Evolutionary conservation across 1,140 invertebrate species (phyloP), one percentile per base, ranked within the genome.

Genomic region (Orchestia grillus): DNA sequence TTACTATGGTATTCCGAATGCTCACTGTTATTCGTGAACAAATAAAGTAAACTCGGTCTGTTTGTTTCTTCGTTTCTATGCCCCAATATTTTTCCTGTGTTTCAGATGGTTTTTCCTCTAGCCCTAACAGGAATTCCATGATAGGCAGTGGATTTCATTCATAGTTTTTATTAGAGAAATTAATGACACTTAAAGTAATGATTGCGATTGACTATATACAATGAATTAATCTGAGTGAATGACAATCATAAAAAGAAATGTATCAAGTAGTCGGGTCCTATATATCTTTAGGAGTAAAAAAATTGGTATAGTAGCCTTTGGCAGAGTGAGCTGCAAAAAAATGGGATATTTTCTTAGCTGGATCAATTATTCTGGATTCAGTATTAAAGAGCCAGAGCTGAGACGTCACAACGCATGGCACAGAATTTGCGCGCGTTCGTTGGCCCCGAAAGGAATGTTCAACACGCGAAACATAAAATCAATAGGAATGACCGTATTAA

Each of bases 141-240:
- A 36, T 77, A 77, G 15, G 6, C 6, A 53, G 19, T 53, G 6
- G 28, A 1, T 15, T 77, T 23, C 62, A 77, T 77, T 77, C 62
- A 19, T 77, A 62, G n/a, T 96, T 96, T n/a, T 87, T 77, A 96
- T 88, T 95, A 88, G 88, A 96, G 88, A 96, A 44, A 94, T 28
- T 94, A 47, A 47, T 47, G 8, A 11, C 36, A 15, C 43, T 94
- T 15, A 47, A 23, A 94, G 41, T 90, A 44, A 94, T 94, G 92
- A 94, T 45, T 91, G 88, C 88, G 41, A 62, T 53, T 87, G 88
- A 96, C 41, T 87, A 87, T 88, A 0, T 88, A 88, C 77, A 44
- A 53, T 96, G 95, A 88, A 96, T 96, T 42, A 42, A 90, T 90
- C n/a, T 90, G 36, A 42, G 43, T 77, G 62, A 77, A 23, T 3